A percentile compares a stretch with the other conserved stretches of the same genome.
phyloP scores from a whole-genome alignment of 1,140 invertebrate genomes.

The Pygmarrhopalites habei region DNA sequence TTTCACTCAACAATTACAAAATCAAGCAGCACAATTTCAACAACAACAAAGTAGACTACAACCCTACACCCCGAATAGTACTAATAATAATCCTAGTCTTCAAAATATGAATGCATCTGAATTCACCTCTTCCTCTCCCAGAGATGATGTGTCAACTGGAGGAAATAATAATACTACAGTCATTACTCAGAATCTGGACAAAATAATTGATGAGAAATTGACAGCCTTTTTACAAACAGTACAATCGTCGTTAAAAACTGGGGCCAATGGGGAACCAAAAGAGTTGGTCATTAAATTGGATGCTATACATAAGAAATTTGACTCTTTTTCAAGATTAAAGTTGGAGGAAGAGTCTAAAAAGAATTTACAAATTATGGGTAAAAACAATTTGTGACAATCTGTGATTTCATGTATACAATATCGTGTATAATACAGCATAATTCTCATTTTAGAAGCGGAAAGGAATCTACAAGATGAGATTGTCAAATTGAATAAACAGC shows the following conservation, averaged over 20 bases:
- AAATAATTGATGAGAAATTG: background rate
- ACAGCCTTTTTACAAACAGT: background rate
- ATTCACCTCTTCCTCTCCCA: background rate
- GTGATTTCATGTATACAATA: background rate
- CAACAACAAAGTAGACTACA: no score
- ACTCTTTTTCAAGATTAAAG: background rate
- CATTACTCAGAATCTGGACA: background rate
- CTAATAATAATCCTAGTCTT: no score
- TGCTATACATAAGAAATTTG: background rate
- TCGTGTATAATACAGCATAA: background rate
- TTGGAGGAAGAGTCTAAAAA: conserved; percentile 10
- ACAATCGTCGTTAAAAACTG: background rate
- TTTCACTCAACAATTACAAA: background rate
- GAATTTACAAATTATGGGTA: background rate
- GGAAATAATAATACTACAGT: background rate
- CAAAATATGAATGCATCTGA: background rate
- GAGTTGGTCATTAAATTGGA: background rate
- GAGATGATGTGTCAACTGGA: background rate
- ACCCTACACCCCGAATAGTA: no score
- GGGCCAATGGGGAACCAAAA: background rate
- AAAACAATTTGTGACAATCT: background rate
- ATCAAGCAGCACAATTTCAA: background rate
- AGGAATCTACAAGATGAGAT: conserved; percentile 9
- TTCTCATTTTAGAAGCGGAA: conserved; percentile 10
- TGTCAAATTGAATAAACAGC: conserved; percentile 12